Percentiles rank a stretch among this genome's conserved stretches.
Evolutionary conservation across 2,113 vertebrate species (phyloP).

Genomic region (Gallinago undulata): DNA sequence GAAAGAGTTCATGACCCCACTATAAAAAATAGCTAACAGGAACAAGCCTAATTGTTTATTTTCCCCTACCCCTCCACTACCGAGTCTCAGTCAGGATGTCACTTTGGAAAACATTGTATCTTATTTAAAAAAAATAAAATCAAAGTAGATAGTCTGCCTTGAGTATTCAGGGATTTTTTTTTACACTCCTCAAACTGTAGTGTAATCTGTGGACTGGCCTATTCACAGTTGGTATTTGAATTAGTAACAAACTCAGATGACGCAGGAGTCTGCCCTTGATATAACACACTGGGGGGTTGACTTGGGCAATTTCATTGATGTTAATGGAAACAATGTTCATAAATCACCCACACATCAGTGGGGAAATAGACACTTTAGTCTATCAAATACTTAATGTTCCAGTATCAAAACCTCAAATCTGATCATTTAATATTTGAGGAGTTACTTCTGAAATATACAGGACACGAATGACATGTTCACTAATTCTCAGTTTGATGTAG

Average conservation of each 20-base stretch:
- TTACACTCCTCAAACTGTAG: neutral
- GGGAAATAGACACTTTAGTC: neutral
- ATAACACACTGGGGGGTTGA: neutral
- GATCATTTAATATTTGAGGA: neutral
- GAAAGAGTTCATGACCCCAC: neutral
- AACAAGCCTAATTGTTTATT: constrained; percentile 26
- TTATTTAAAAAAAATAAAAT: neutral
- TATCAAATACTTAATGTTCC: neutral
- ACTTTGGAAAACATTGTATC: neutral
- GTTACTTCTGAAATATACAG: neutral
- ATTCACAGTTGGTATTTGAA: neutral
- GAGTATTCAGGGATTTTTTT: neutral
- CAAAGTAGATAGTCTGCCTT: neutral
- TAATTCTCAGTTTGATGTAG: neutral
- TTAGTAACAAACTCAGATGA: neutral
- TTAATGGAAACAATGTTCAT: neutral
- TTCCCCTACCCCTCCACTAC: neutral
- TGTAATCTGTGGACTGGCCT: neutral
- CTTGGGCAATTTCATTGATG: neutral
- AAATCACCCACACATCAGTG: neutral
- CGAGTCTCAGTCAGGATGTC: neutral
- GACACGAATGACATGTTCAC: neutral
- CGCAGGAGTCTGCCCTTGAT: neutral
- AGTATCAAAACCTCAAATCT: neutral
- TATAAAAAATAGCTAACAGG: neutral